Evolutionary conservation across 1,140 invertebrate genomes (phyloP).

Genomic region (Mizuhopecten yessoensis): DNA sequence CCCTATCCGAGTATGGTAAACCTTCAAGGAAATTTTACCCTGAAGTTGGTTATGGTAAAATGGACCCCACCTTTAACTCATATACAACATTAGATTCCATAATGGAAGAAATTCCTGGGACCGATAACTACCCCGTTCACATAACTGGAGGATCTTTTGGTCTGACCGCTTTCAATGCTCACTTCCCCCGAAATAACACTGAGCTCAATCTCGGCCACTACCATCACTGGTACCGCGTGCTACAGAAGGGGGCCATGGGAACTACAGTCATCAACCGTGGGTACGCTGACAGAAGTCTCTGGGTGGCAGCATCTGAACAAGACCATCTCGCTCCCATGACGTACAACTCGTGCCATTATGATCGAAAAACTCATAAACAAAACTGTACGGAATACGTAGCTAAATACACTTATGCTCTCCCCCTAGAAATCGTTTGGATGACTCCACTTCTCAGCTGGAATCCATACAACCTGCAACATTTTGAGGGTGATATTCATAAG

Average conservation of each 20-base stretch:
- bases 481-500: not conserved
- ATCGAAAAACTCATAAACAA: constrained; percentile 43
- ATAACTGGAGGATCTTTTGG: constrained; percentile 70
- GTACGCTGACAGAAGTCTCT: constrained; percentile 72
- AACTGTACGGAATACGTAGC: constrained; percentile 57
- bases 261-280: constrained; percentile 58
- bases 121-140: constrained; percentile 74
- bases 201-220: constrained; percentile 61
- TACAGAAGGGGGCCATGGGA: constrained; percentile 69
- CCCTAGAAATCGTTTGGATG: constrained; percentile 75
- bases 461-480: constrained; percentile 68
- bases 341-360: constrained; percentile 48
- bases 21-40: constrained; percentile 41
- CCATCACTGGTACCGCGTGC: constrained; percentile 67
- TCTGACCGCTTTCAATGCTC: constrained; percentile 34
- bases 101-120: constrained; percentile 77
- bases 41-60: constrained; percentile 55
- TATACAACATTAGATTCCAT: constrained; percentile 68
- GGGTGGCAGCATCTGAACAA: constrained; percentile 69
- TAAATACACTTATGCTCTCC: constrained; percentile 72
- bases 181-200: constrained; percentile 40
- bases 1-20: constrained; percentile 42
- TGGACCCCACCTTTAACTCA: constrained; percentile 42
- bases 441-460: constrained; percentile 76
- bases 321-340: constrained; percentile 58